Evolutionary conservation across 2,113 vertebrate species (phyloP).

Genomic region (Nesospiza acunhae): DNA sequence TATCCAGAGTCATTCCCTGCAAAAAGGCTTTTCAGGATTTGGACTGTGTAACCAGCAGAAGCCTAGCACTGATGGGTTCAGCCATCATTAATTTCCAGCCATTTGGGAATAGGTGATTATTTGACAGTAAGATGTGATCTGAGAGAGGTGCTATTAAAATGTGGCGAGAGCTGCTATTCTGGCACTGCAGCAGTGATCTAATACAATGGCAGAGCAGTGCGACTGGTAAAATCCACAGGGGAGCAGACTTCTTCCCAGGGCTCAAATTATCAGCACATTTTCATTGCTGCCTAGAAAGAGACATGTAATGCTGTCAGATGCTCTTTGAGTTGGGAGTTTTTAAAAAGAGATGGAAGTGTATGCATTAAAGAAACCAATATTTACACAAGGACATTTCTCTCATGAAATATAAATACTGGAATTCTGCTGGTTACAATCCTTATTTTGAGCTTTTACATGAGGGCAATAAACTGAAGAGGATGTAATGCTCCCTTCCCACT

Average conservation of each 20-base stretch:
- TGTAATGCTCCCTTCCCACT: neutral
- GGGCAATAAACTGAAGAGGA: conserved; percentile 19
- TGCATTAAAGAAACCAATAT: conserved; percentile 49
- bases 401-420: conserved; percentile 49
- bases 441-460: conserved; percentile 23
- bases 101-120: conserved; percentile 41
- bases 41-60: neutral
- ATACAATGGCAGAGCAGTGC: conserved; percentile 58
- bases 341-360: conserved; percentile 52
- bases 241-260: conserved; percentile 61
- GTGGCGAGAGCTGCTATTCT: conserved; percentile 45
- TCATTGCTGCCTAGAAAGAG: conserved; percentile 66
- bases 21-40: neutral
- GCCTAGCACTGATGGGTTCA: neutral
- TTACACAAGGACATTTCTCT: conserved; percentile 53
- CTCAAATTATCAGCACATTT: conserved; percentile 73
- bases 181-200: conserved; percentile 55
- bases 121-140: conserved; percentile 17
- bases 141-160: conserved; percentile 36
- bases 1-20: neutral
- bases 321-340: conserved; percentile 69
- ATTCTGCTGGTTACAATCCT: conserved; percentile 21
- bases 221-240: conserved; percentile 60
- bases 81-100: conserved; percentile 31
- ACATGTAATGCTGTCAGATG: conserved; percentile 62